Base-by-base conservation (phyloP, 2,113 vertebrate genomes). In the Semicossyphus pulcher region DNA sequence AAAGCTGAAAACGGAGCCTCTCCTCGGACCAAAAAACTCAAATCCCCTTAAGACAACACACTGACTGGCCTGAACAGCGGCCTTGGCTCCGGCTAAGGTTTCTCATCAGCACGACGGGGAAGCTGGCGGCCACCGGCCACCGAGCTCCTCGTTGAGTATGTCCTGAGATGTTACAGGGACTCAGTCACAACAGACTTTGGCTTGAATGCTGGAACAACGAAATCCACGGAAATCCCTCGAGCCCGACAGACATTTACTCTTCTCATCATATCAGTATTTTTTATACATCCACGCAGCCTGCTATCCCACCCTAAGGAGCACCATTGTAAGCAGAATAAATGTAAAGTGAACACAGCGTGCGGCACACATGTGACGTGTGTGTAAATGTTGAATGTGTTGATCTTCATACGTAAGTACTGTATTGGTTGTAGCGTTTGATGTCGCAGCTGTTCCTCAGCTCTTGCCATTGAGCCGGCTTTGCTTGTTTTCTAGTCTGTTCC, bases 1-100 rank as follows among this genome's bases (percentile, higher is more conserved):
- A 99, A 97, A 88, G 94, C 96, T 0, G 97, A 99, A 92, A 99
- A 98, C 0, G 97, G 97, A 71, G 94, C 96, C 63, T 97, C 96
- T 2, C 95, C 95, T 4, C 94, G 97, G 81, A 95, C 92, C 92
- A 99, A 97, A 95, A 99, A 99, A 86, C 94, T 98, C 76, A 99
- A 99, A 83, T 94, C 95, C 2, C 95, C 96, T 0, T 99, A 97
- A 94, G 86, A 87, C 41, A 74, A 85, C 84, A 25, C 15, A 41
- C 37, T 34, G 72, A 74, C 75, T 69, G 76, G 71, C 71, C 76
- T 79, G 77, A 80, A 52, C 72, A 39, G 72, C 31, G 31, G 62
- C 67, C 71, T 64, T 53, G 58, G 68, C 70, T 39, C 26, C 4
- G 62, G 75, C 76, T 63, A 44, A 83, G 75, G 85, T 71, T 81